These are phyloP conservation scores for Zaprionus nigranus DNA, from an alignment of 1,140 invertebrate genomes.

Conservation along the genomic window DNA sequence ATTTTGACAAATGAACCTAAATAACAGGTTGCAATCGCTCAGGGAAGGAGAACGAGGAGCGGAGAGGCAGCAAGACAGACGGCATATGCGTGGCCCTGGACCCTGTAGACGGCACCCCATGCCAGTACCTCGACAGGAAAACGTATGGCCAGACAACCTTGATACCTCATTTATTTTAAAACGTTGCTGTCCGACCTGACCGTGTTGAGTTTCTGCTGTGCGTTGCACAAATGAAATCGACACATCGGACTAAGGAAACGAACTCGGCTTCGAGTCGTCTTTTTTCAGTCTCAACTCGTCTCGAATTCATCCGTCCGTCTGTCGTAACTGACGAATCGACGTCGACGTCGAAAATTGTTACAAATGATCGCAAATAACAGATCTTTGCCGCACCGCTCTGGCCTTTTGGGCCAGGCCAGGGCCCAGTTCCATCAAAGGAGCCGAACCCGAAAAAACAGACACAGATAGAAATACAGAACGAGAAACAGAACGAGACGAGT, in stretches of 20 bases:
- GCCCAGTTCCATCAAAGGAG: constrained; percentile 74
- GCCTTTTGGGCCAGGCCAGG: constrained; percentile 19
- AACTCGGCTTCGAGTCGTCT: constrained; percentile 20
- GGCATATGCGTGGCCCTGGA: constrained; percentile 46
- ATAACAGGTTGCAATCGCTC: constrained; percentile 84
- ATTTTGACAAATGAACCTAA: constrained; percentile 85
- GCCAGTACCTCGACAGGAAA: constrained; percentile 65
- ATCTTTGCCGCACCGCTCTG: constrained; percentile 71
- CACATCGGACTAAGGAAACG: constrained; percentile 64
- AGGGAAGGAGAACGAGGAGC: constrained; percentile 21
- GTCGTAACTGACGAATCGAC: constrained; percentile 52
- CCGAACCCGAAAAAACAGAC: constrained; percentile 49
- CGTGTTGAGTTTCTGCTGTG: constrained; percentile 22
- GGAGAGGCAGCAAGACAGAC: constrained; percentile 19
- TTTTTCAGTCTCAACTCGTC: constrained; percentile 26
- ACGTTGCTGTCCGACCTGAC: constrained; percentile 49
- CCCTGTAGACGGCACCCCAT: constrained; percentile 15
- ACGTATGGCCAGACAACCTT: constrained; percentile 82
- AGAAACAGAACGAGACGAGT: constrained; percentile 34
- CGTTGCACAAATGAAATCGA: constrained; percentile 75
- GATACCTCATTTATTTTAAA: constrained; percentile 84
- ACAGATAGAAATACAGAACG: constrained; percentile 6
- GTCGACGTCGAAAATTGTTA: constrained; percentile 81
- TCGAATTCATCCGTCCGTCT: constrained; percentile 45
- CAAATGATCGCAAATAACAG: constrained; percentile 85